Conservation (phyloP, 2,797 vertebrate species). For the Gymnoscopelus braueri region DNA sequence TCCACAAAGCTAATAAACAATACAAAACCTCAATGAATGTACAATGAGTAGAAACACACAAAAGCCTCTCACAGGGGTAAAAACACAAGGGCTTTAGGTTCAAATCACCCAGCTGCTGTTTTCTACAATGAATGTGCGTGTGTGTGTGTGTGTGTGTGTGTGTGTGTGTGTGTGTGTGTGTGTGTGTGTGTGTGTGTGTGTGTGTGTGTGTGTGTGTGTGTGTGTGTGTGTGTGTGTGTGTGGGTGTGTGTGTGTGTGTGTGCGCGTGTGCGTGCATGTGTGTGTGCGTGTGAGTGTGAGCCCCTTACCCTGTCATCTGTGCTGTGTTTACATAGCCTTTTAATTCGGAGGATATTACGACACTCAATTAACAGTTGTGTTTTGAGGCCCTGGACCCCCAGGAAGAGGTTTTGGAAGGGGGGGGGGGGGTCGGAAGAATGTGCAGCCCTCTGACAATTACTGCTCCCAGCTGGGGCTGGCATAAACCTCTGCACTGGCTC, state of each 20-base stretch:
- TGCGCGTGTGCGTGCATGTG: background rate
- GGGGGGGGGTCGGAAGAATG: conserved; percentile 51
- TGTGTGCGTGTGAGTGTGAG: background rate
- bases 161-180: conserved; percentile 3
- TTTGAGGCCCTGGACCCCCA: conserved; percentile 39
- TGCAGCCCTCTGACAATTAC: conserved; percentile 72
- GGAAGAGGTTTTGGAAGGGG: conserved; percentile 22
- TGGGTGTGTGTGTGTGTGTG: conserved; percentile 7
- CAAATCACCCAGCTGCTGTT: conserved; percentile 4
- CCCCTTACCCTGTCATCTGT: conserved; percentile 12
- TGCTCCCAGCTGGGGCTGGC: conserved; percentile 74
- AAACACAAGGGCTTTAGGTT: conserved; percentile 29
- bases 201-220: conserved; percentile 3
- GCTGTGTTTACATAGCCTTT: conserved; percentile 51
- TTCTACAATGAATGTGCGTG: background rate
- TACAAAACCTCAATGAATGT: conserved; percentile 45
- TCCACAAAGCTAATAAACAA: conserved; percentile 60
- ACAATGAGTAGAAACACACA: conserved; percentile 27
- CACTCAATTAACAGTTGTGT: conserved; percentile 58
- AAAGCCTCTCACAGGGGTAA: conserved; percentile 25
- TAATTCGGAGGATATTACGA: conserved; percentile 50
- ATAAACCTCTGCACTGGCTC: conserved; percentile 78
- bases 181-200: background rate
- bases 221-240: background rate
- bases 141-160: conserved; percentile 12